These are phyloP conservation scores for Gadopsis bispinosus DNA, from an alignment of 2,797 vertebrate genomes.

Conservation along the genomic window DNA sequence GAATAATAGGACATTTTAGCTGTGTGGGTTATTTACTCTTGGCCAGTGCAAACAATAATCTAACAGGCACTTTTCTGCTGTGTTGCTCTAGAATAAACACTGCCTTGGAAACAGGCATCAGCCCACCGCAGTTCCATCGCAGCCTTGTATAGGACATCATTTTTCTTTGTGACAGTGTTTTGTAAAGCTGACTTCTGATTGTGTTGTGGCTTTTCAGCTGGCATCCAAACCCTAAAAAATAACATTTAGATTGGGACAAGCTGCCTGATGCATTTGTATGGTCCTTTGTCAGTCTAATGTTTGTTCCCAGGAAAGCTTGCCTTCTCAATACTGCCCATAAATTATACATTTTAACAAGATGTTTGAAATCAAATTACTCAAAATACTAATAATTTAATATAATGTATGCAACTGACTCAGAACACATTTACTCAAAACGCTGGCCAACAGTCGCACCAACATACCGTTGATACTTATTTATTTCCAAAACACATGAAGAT, in stretches of 20 bases:
- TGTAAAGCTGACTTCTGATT: constrained; percentile 71
- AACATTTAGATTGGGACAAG: constrained; percentile 71
- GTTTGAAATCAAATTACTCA: constrained; percentile 41
- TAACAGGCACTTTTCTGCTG: constrained; percentile 69
- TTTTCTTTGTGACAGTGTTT: constrained; percentile 80
- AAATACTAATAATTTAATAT: constrained; percentile 27
- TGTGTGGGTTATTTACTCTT: constrained; percentile 69
- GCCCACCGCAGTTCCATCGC: constrained; percentile 65
- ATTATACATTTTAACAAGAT: constrained; percentile 30
- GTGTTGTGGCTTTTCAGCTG: constrained; percentile 68
- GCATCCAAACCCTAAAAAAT: constrained; percentile 65
- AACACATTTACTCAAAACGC: constrained; percentile 23
- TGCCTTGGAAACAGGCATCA: constrained; percentile 68
- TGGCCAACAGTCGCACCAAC: constrained; percentile 32
- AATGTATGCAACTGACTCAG: constrained; percentile 7
- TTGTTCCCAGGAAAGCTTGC: constrained; percentile 30
- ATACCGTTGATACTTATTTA: constrained; percentile 55
- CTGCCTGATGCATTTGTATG: constrained; percentile 51
- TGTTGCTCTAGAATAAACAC: constrained; percentile 76
- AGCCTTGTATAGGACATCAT: constrained; percentile 60
- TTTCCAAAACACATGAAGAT: constrained; percentile 68
- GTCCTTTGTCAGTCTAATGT: constrained; percentile 33
- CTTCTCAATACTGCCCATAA: background rate
- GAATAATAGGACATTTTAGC: constrained; percentile 67
- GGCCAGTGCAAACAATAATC: constrained; percentile 75